Evolutionary conservation across 2,888 invertebrate genomes (phyloP), one percentile per base, ranked within the genome.

Genomic region (Xestia c-nigrum): DNA sequence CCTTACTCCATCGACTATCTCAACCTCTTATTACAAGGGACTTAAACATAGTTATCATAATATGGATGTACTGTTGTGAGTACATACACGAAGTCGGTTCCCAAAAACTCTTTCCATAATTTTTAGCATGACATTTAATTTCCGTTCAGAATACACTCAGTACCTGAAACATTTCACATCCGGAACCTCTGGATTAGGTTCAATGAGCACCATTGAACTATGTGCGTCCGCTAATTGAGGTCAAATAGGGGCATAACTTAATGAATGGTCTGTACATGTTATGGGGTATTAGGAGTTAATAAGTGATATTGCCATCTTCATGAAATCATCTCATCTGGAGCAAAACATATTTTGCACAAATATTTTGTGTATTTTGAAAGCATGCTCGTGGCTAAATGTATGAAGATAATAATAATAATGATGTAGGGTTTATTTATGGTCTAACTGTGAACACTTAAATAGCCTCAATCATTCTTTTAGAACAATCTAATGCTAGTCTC

Each of bases 131-230:
- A 77, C 40, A 78, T 43, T 43, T 73, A 57, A 81, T 84, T 79
- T 73, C 65, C 9, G 16, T 67, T 52, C 16, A 14, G 19, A 84
- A 59, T 40, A 72, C 24, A 19, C 21, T 3, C 5, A 43, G 24
- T 16, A 47, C 40, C 47, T 57, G 19, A 69, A 65, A 57, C 38
- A 65, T 68, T 52, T 65, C 52, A 66, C 38, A 55, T 5, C 5
- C 52, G 57, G 68, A 84, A 46, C 55, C 64, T 52, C 19, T 19
- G 21, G 67, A 55, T 85, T 72, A 75, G 65, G 65, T 63, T 76
- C 76, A 75, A 65, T 80, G 72, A 75, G 80, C 75, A 75, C 50
- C 61, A 72, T 72, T 76, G 52, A 76, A 81, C 72, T 81, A 75
- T 57, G 46, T 40, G 65, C 24, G 67, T 72, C 14, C 5, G 61